Conservation (phyloP, 2,797 vertebrate genomes). For the Alca torda region DNA sequence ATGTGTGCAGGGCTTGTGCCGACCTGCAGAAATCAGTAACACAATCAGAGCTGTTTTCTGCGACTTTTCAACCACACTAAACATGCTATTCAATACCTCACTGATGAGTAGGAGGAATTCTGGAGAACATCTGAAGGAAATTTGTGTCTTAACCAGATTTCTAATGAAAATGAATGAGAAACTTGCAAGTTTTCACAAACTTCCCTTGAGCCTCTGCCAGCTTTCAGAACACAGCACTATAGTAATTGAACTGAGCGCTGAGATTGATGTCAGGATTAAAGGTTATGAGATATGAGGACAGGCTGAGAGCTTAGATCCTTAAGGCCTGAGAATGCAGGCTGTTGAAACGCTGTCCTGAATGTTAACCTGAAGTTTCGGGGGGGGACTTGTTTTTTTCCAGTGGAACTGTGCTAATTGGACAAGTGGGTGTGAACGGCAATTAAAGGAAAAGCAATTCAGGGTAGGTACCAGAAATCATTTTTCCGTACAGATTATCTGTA, state of each 20-base stretch:
- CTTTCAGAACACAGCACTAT: constrained; percentile 35
- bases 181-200: constrained; percentile 44
- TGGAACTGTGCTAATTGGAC: constrained; percentile 56
- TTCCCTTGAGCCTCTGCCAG: constrained; percentile 20
- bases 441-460: constrained; percentile 31
- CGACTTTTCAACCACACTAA: constrained; percentile 40
- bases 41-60: not conserved
- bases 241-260: constrained; percentile 35
- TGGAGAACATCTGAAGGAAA: constrained; percentile 24
- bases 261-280: constrained; percentile 66
- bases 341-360: constrained; percentile 34
- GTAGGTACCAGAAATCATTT: not conserved
- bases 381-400: not conserved
- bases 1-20: not conserved
- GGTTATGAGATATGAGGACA: constrained; percentile 66
- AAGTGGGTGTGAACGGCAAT: constrained; percentile 35
- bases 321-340: constrained; percentile 15
- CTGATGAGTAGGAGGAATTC: not conserved
- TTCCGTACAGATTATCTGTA: not conserved
- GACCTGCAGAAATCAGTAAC: not conserved
- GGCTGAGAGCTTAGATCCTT: constrained; percentile 40
- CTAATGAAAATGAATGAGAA: constrained; percentile 68
- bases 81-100: constrained; percentile 53
- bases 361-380: not conserved
- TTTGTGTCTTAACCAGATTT: constrained; percentile 28